Evolutionary conservation across 1,140 invertebrate species (phyloP).

Genomic region (Planococcus citri): DNA sequence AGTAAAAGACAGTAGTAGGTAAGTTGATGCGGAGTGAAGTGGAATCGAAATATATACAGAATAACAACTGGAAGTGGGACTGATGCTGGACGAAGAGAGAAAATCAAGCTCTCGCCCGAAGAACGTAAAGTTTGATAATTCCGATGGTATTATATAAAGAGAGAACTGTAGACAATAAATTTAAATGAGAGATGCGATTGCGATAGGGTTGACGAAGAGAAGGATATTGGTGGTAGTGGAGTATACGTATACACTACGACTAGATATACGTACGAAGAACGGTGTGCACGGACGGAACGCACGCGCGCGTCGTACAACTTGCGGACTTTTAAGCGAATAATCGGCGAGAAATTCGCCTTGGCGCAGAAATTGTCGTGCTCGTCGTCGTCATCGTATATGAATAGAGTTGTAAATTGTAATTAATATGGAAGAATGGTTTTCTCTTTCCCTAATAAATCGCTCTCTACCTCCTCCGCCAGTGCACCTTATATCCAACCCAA

Average conservation of each 20-base stretch:
- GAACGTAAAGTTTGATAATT: constrained; percentile 3
- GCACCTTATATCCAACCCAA: too few relatives aligned
- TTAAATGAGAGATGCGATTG: not conserved
- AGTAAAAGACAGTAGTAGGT: too few relatives aligned
- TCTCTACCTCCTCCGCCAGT: too few relatives aligned
- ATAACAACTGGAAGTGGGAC: too few relatives aligned
- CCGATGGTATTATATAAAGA: not conserved
- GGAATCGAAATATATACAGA: too few relatives aligned
- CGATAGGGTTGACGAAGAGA: not conserved
- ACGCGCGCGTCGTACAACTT: not conserved
- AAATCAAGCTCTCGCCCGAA: not conserved
- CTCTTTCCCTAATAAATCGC: not conserved
- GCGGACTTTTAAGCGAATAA: not conserved
- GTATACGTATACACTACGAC: not conserved
- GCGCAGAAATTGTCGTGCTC: not conserved
- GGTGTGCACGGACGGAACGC: not conserved
- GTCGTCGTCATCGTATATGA: not conserved
- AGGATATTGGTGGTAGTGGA: not conserved
- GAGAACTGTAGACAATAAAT: not conserved
- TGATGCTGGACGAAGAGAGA: not conserved
- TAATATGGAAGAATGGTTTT: constrained; percentile 3
- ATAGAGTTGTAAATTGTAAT: not conserved
- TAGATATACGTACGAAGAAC: not conserved
- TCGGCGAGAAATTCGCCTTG: not conserved
- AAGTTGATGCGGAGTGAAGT: too few relatives aligned